These are phyloP conservation scores for Psylliodes chrysocephalus DNA, from an alignment of 2,888 invertebrate genomes.

Conservation along the genomic window DNA sequence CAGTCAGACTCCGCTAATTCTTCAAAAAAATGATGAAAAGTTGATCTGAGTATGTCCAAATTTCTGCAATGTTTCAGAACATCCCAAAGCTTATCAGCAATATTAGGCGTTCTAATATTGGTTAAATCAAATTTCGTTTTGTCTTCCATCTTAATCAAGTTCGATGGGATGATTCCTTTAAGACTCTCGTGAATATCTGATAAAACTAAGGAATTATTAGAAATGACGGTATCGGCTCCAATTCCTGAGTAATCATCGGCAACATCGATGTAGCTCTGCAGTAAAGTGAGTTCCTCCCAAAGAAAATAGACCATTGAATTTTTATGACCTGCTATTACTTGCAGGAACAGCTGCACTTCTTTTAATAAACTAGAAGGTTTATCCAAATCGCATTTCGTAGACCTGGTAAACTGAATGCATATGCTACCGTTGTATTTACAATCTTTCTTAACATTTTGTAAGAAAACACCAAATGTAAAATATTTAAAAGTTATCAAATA, in stretches of 20 bases:
- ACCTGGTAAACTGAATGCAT: conserved; percentile 38
- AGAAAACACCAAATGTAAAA: conserved; percentile 40
- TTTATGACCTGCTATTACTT: conserved; percentile 48
- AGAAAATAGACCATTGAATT: conserved; percentile 42
- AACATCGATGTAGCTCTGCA: conserved; percentile 44
- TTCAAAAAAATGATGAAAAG: conserved; percentile 48
- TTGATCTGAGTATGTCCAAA: conserved; percentile 41
- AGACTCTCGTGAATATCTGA: conserved; percentile 22
- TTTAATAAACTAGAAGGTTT: conserved; percentile 25
- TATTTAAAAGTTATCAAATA: conserved; percentile 43
- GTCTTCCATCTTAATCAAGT: conserved; percentile 28
- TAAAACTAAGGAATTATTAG: conserved; percentile 22
- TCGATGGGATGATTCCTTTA: conserved; percentile 17
- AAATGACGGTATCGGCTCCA: conserved; percentile 31
- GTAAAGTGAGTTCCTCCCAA: conserved; percentile 45
- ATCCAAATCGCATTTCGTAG: conserved; percentile 35
- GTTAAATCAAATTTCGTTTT: conserved; percentile 35
- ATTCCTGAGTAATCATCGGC: too few species aligned
- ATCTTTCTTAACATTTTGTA: conserved; percentile 34
- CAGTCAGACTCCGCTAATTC: conserved; percentile 38
- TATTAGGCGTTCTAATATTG: conserved; percentile 41
- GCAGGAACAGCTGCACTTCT: conserved; percentile 40
- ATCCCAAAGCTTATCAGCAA: conserved; percentile 47
- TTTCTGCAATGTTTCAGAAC: conserved; percentile 46
- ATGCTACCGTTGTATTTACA: conserved; percentile 36